These are phyloP conservation scores for Tautogolabrus adspersus DNA, from an alignment of 2,113 vertebrate genomes.

Conservation along the genomic window DNA sequence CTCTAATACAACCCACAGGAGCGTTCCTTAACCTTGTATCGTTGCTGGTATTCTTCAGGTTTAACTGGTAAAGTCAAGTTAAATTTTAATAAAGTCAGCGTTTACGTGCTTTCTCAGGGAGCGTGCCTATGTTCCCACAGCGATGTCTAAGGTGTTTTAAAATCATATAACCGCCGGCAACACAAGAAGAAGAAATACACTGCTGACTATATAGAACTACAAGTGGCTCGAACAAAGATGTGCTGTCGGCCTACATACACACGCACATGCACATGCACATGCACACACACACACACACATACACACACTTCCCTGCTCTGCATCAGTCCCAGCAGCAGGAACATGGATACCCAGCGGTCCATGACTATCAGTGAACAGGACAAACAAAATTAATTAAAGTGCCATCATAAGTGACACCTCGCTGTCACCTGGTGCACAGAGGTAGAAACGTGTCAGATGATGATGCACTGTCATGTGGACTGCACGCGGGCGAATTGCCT, in stretches of 20 bases:
- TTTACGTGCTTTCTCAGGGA: no score
- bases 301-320: conserved; percentile 53
- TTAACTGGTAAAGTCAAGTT: no score
- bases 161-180: no score
- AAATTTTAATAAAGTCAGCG: no score
- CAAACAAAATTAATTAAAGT: conserved; percentile 88
- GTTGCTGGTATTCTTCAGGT: no score
- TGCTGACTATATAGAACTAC: neutral
- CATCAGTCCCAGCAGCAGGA: conserved; percentile 68
- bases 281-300: conserved; percentile 38
- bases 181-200: no score
- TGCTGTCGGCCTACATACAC: no score
- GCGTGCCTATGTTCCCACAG: no score
- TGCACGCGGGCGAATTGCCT: conserved; percentile 37
- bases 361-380: conserved; percentile 84
- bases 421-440: conserved; percentile 82
- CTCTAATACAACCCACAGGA: no score
- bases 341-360: conserved; percentile 73
- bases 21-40: no score
- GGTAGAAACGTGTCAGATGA: conserved; percentile 79
- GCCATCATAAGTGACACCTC: conserved; percentile 82
- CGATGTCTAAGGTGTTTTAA: no score
- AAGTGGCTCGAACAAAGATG: neutral
- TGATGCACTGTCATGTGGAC: conserved; percentile 70
- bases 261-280: conserved; percentile 17